Percentiles rank a stretch among this genome's conserved stretches.
Conservation (phyloP, 2,113 vertebrate species). For the Glaucidium brasilianum region DNA sequence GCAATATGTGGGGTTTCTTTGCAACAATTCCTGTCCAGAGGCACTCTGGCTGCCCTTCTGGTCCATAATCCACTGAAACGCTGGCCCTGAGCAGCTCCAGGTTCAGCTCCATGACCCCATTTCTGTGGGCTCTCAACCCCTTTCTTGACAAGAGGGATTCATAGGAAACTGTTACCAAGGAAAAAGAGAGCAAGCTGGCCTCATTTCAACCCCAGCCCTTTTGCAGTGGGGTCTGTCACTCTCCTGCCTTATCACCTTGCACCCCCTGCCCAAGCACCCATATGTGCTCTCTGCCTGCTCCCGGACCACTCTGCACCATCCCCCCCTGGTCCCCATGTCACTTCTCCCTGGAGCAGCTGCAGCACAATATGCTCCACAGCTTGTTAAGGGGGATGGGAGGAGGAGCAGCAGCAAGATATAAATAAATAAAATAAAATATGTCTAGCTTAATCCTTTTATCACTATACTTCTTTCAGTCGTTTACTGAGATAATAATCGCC, state of each 20-base stretch:
- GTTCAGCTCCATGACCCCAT: background rate
- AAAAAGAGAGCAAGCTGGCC: background rate
- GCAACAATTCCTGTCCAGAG: background rate
- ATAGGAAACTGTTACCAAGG: background rate
- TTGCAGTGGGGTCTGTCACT: background rate
- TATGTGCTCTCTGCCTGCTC: background rate
- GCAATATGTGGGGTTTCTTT: background rate
- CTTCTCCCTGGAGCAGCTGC: background rate
- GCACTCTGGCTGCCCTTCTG: background rate
- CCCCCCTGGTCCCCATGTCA: background rate
- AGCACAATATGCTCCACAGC: conserved; percentile 21
- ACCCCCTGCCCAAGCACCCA: background rate
- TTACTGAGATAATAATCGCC: conserved; percentile 40
- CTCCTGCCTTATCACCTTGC: background rate
- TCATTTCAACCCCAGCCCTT: background rate
- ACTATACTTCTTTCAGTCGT: conserved; percentile 39
- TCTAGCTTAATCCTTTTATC: conserved; percentile 63
- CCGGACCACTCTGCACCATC: background rate
- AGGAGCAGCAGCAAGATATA: background rate
- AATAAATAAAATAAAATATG: conserved; percentile 45
- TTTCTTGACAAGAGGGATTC: background rate
- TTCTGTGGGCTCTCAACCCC: background rate
- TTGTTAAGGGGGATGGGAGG: background rate
- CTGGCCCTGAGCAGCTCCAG: background rate
- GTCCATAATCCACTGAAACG: background rate